Percentiles rank a stretch among this genome's conserved stretches.
These are phyloP conservation scores for Volucella inflata DNA, from an alignment of 2,888 invertebrate genomes.

Conservation along the genomic window DNA sequence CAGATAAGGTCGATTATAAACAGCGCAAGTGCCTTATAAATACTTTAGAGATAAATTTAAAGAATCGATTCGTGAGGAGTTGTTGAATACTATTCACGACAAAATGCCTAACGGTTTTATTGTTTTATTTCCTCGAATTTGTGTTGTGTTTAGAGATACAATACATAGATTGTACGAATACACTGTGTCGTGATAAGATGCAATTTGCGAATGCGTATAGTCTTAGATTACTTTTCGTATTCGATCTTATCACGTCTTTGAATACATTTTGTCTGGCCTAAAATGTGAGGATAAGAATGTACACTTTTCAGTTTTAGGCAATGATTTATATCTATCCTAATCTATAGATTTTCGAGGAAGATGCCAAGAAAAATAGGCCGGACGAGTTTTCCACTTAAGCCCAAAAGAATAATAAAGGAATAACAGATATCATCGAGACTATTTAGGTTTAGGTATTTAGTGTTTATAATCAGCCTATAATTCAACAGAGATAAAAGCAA, in stretches of 20 bases:
- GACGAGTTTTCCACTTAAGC: no score
- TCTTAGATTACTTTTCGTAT: background rate
- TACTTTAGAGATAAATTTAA: conserved; percentile 20
- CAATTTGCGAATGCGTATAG: background rate
- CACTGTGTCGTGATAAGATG: background rate
- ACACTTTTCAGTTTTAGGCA: no score
- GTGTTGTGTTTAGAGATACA: background rate
- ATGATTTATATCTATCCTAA: no score
- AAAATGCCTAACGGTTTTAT: background rate
- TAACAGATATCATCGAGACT: no score
- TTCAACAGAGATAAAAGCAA: no score
- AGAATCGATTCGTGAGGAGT: background rate
- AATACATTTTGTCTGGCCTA: background rate
- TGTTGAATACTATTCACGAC: background rate
- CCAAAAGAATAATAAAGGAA: no score
- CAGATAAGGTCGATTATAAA: conserved; percentile 15
- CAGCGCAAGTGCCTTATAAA: background rate
- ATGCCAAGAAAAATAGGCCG: no score
- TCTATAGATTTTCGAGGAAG: no score
- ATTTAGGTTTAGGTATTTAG: no score
- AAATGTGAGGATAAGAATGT: background rate
- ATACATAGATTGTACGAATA: background rate
- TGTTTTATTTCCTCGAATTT: background rate
- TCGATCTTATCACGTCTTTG: background rate
- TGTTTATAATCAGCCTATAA: no score